These are phyloP conservation scores for Microctenopoma stevenorrisi DNA, from an alignment of 2,797 vertebrate genomes.

Conservation along the genomic window DNA sequence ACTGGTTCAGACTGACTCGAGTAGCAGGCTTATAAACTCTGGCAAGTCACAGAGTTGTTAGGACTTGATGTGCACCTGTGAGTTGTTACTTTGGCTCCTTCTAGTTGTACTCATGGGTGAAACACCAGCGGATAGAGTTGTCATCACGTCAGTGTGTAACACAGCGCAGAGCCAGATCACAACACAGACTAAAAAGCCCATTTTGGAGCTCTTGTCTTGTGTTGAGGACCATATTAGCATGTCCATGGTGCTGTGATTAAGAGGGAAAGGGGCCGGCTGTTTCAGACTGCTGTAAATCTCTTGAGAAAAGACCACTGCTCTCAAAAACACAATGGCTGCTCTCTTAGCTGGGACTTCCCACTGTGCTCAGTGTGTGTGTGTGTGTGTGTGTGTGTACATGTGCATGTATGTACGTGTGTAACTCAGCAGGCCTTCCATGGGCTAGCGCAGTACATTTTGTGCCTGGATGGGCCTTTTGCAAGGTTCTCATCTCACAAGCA, in stretches of 20 bases:
- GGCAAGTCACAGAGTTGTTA: not conserved
- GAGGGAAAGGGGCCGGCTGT: constrained; percentile 64
- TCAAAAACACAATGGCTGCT: constrained; percentile 73
- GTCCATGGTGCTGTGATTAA: constrained; percentile 76
- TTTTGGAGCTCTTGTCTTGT: constrained; percentile 71
- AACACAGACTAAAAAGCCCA: constrained; percentile 60
- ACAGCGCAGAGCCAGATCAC: constrained; percentile 54
- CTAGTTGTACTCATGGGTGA: constrained; percentile 31
- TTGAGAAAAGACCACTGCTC: constrained; percentile 67
- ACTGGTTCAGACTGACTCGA: too few relatives aligned
- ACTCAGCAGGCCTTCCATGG: constrained; percentile 51
- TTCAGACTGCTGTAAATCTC: constrained; percentile 79
- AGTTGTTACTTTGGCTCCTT: not conserved
- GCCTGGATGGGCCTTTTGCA: constrained; percentile 59
- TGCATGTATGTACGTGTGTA: constrained; percentile 35
- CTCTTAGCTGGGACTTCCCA: constrained; percentile 76
- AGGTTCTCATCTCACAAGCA: constrained; percentile 55
- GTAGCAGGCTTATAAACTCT: too few relatives aligned
- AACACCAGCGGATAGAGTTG: constrained; percentile 58
- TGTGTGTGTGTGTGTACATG: constrained; percentile 7
- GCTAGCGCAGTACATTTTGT: constrained; percentile 71
- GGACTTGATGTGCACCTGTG: too few relatives aligned
- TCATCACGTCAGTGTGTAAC: constrained; percentile 57
- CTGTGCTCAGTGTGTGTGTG: constrained; percentile 59
- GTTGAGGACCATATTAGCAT: constrained; percentile 79